Base-by-base conservation (phyloP, 2,888 invertebrate species). In the Patella ulyssiponensis region DNA sequence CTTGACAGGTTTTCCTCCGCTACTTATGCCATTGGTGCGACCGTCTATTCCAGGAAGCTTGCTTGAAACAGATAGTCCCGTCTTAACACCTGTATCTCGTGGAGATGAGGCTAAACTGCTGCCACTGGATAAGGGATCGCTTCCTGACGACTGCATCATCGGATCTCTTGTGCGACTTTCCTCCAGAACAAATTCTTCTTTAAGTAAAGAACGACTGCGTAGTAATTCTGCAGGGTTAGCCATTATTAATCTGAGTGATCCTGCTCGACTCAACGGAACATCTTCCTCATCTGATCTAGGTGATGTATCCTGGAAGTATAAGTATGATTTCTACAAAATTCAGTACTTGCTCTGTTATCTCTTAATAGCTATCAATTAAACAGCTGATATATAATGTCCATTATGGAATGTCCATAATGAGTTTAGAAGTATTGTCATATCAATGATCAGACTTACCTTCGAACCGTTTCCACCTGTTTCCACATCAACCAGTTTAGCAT, bases 181-280 rank as follows among this genome's bases (percentile, higher is more conserved):
- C 71, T 89, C 90, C 53, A 90, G 83, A 70, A 88, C 82, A 81
- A 90, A 89, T 69, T 88, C 86, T 14, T 88, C 88, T 76, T 88
- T 88, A 71, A 88, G 84, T 20, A 90, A 81, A 20, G 89, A 85
- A 56, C 85, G 83, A 23, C 85, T 82, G 17, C 86, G 84, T 64
- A 85, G 75, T 12, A 88, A 81, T 33, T 87, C 86, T 27, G 76
- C 73, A 14, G 84, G 80, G 27, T 82, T 81, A 56, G 79, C 82
- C 52, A 82, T 75, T 44, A 79, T 77, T 64, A 77, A 33, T 12
- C 73, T 54, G 23, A 77, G 73, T n/a, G 64, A 71, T 72, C 74
- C 15, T 14, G 58, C 20, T 15, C 51, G n/a, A 15, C 44, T 15
- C 51, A 73, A 52, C 3, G 69, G 53, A 2, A 76, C 77, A n/a